These are phyloP conservation scores for Leptocoma aspasia DNA, from an alignment of 2,113 vertebrate species.

Conservation along the genomic window DNA sequence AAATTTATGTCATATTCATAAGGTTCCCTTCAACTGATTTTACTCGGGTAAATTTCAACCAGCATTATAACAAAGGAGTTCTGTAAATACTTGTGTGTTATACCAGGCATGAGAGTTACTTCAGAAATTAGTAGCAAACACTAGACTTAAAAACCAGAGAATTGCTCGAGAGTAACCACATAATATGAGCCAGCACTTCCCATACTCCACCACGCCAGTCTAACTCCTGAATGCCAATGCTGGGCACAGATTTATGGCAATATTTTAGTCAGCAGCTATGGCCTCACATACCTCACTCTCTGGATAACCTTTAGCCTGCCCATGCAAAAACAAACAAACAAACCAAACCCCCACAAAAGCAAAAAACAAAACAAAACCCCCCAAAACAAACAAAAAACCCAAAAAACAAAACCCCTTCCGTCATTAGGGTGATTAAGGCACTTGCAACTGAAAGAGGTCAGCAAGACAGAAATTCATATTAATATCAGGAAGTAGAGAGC, in stretches of 20 bases:
- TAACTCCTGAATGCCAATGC: neutral
- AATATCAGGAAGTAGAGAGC: neutral
- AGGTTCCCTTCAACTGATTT: neutral
- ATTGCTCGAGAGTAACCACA: neutral
- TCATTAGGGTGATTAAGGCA: neutral
- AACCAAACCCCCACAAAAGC: no score
- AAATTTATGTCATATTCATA: neutral
- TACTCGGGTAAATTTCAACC: neutral
- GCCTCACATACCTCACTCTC: neutral
- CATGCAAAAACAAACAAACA: no score
- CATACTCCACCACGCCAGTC: accelerated
- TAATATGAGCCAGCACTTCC: neutral
- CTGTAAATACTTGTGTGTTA: neutral
- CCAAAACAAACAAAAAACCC: no score
- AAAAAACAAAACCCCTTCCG: no score
- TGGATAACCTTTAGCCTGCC: neutral
- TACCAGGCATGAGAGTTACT: neutral
- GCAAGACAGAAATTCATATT: neutral
- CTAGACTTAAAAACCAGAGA: neutral
- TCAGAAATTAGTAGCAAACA: neutral
- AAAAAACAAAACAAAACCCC: no score
- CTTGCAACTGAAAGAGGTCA: neutral
- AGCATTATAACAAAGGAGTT: neutral
- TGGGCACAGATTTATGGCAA: neutral
- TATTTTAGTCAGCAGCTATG: neutral